Evolutionary conservation across 1,140 invertebrate species (phyloP).

Genomic region (Caerostris darwini): DNA sequence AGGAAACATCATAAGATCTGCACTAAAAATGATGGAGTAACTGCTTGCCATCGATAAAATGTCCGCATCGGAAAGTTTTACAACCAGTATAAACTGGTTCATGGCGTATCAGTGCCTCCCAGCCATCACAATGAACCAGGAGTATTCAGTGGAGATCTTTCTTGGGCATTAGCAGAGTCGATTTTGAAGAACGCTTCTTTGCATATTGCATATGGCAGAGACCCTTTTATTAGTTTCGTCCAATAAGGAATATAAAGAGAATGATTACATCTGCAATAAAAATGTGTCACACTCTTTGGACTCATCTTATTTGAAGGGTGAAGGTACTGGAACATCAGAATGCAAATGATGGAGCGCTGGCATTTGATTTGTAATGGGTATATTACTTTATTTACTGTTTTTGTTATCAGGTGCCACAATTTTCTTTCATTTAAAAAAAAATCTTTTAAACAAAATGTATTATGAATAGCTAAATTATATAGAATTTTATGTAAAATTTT

Average conservation of each 20-base stretch:
- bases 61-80: slow-evolving; percentile 18
- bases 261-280: background rate
- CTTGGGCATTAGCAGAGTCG: background rate
- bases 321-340: background rate
- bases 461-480: no score
- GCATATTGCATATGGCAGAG: background rate
- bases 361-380: background rate
- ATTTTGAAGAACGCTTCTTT: background rate
- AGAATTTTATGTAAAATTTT: no score
- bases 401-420: no score
- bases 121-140: background rate
- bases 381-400: no score
- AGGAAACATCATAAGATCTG: background rate
- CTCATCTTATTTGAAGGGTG: background rate
- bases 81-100: background rate
- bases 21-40: background rate
- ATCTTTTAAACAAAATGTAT: no score
- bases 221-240: background rate
- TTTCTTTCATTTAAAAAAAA: no score
- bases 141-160: background rate
- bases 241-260: background rate
- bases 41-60: background rate
- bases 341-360: background rate
- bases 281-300: background rate
- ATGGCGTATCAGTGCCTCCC: background rate